These are phyloP conservation scores for Parelbella ahira DNA, from an alignment of 2,888 invertebrate genomes.

Conservation along the genomic window DNA sequence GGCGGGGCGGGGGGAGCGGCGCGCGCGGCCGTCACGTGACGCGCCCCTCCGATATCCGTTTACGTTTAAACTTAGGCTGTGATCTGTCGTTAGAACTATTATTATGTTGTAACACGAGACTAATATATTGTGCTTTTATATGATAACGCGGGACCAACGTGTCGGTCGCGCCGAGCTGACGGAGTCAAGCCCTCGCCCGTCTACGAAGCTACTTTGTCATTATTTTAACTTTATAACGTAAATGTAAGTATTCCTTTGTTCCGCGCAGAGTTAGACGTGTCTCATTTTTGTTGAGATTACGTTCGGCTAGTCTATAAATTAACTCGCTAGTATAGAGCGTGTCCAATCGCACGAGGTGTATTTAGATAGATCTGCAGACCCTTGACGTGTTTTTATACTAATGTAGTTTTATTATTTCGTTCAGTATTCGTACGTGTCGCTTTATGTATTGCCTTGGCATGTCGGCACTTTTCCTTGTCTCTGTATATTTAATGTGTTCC, in stretches of 20 bases:
- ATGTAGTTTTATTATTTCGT: conserved; percentile 8
- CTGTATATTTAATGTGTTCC: conserved; percentile 9
- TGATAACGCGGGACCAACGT: conserved; percentile 41
- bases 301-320: conserved; percentile 7
- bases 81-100: conserved; percentile 67
- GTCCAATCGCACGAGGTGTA: conserved; percentile 32
- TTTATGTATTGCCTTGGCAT: background rate
- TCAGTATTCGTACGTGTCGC: conserved; percentile 12
- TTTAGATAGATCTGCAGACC: conserved; percentile 48
- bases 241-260: conserved; percentile 15
- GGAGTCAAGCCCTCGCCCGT: conserved; percentile 8
- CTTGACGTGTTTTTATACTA: conserved; percentile 29
- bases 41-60: no score
- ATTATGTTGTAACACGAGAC: conserved; percentile 42
- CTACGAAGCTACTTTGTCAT: conserved; percentile 6
- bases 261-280: conserved; percentile 1
- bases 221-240: conserved; percentile 10
- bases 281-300: conserved; percentile 2
- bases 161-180: conserved; percentile 26
- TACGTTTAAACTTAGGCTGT: conserved; percentile 64
- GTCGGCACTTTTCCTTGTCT: background rate
- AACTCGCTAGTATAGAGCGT: background rate
- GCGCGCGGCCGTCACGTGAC: no score
- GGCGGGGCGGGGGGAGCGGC: no score
- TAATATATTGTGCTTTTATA: conserved; percentile 55